Percentiles rank a stretch among this genome's conserved stretches.
Evolutionary conservation across 2,113 vertebrate genomes (phyloP).

Genomic region (Catharus bicknelli): DNA sequence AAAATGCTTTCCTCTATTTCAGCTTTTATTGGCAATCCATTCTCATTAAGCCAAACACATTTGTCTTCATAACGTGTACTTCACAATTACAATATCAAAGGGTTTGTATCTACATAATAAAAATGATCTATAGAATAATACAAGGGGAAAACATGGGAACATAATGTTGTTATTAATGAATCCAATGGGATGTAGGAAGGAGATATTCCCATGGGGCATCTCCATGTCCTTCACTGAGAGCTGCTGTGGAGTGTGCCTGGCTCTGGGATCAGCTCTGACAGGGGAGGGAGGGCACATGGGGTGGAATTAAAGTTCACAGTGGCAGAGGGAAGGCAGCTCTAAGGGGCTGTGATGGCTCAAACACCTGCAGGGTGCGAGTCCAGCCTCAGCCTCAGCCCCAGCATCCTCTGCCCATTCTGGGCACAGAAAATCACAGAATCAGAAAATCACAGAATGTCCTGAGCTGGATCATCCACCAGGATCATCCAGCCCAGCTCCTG

Average conservation of each 20-base stretch:
- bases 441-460: accelerated
- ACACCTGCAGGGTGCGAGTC: accelerated
- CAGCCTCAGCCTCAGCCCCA: background rate
- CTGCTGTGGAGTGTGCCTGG: background rate
- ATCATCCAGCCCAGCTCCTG: accelerated
- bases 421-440: background rate
- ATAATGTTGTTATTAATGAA: slow-evolving; percentile 67
- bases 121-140: slow-evolving; percentile 71
- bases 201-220: background rate
- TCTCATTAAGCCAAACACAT: slow-evolving; percentile 75
- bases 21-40: slow-evolving; percentile 76
- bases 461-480: background rate
- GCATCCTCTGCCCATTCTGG: background rate
- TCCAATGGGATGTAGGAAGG: slow-evolving; percentile 29
- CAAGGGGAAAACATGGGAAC: slow-evolving; percentile 60
- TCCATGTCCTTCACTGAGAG: background rate
- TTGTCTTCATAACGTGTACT: slow-evolving; percentile 77
- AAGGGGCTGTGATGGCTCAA: accelerated
- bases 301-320: background rate
- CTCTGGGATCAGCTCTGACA: background rate
- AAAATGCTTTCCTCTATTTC: slow-evolving; percentile 54
- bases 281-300: background rate
- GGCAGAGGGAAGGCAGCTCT: background rate
- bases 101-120: slow-evolving; percentile 75
- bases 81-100: slow-evolving; percentile 79